These are phyloP conservation scores for Conops quadrifasciatus DNA, from an alignment of 2,888 invertebrate genomes.

Conservation along the genomic window DNA sequence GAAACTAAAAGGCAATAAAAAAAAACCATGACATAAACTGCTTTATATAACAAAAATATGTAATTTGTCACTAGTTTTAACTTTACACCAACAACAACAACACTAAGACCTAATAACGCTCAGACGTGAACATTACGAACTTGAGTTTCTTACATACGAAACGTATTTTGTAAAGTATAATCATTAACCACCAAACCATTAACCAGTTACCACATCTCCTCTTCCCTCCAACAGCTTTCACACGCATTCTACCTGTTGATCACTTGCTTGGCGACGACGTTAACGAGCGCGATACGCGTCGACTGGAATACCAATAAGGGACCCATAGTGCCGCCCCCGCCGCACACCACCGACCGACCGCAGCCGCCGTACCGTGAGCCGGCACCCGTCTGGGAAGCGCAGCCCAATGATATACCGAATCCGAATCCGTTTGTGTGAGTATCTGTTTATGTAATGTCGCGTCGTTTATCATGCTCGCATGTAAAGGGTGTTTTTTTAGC, in stretches of 20 bases:
- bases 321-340: conserved; percentile 71
- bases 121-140: too few species aligned
- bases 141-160: too few species aligned
- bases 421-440: conserved; percentile 71
- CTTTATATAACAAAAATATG: too few species aligned
- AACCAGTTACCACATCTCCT: conserved; percentile 31
- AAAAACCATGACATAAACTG: too few species aligned
- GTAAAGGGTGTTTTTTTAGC: too few species aligned
- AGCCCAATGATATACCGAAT: conserved; percentile 69
- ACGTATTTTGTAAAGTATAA: too few species aligned
- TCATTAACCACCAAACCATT: not conserved
- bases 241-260: conserved; percentile 57
- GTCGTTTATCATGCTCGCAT: too few species aligned
- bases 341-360: conserved; percentile 67
- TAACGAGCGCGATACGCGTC: conserved; percentile 70
- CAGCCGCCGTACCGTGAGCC: conserved; percentile 69
- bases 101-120: too few species aligned
- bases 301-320: conserved; percentile 72
- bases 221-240: conserved; percentile 48
- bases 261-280: conserved; percentile 53
- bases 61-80: too few species aligned
- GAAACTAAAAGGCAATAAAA: too few species aligned
- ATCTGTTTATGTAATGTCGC: not conserved
- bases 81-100: too few species aligned
- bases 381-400: conserved; percentile 72